These are phyloP conservation scores for Anguilla rostrata DNA, from an alignment of 2,113 vertebrate genomes.

Conservation along the genomic window DNA sequence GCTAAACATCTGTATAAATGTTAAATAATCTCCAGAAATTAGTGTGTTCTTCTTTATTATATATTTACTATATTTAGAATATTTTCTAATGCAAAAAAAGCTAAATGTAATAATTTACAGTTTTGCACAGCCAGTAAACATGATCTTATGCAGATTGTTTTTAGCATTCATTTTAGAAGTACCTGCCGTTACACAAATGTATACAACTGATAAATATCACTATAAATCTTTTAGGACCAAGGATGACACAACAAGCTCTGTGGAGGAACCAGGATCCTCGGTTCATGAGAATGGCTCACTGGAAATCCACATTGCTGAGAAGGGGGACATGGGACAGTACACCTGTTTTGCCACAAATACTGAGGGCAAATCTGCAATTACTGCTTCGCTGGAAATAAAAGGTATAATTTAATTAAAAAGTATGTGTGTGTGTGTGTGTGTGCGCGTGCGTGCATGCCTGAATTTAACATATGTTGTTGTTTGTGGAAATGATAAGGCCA, in stretches of 20 bases:
- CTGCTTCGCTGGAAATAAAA: constrained; percentile 80
- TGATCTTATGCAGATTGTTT: too few relatives aligned
- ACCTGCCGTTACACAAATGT: too few relatives aligned
- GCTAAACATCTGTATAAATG: not conserved
- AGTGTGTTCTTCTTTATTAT: not conserved
- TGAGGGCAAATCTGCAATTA: constrained; percentile 78
- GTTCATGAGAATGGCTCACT: constrained; percentile 78
- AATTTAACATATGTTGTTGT: too few relatives aligned
- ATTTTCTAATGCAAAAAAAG: too few relatives aligned
- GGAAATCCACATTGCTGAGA: constrained; percentile 70
- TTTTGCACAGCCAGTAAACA: too few relatives aligned
- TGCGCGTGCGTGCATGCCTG: too few relatives aligned
- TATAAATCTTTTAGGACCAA: constrained; percentile 71
- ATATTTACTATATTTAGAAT: not conserved
- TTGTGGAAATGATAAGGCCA: too few relatives aligned
- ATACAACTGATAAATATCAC: too few relatives aligned
- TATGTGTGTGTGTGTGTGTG: not conserved
- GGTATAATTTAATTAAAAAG: constrained; percentile 60
- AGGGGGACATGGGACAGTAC: constrained; percentile 80
- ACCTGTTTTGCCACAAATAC: constrained; percentile 82
- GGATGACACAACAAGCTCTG: constrained; percentile 70
- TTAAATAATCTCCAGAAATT: not conserved
- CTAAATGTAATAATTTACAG: too few relatives aligned
- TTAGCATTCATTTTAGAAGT: too few relatives aligned
- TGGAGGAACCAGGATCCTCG: constrained; percentile 64